Evolutionary conservation across 1,140 invertebrate species (phyloP).

Genomic region (Ylistrum balloti): DNA sequence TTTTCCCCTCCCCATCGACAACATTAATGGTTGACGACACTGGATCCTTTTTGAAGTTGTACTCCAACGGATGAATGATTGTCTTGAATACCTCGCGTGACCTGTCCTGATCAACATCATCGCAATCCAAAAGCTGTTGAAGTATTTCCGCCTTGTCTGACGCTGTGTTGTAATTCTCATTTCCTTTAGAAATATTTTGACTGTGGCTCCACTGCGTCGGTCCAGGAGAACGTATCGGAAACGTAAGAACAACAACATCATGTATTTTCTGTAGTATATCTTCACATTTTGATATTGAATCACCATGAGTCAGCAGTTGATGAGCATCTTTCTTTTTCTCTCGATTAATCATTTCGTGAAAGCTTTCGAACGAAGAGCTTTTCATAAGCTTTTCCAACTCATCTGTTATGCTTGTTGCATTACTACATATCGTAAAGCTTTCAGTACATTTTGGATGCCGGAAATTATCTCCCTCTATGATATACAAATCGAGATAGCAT

Average conservation of each 20-base stretch:
- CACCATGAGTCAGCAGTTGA: background rate
- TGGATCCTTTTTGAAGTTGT: background rate
- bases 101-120: background rate
- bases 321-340: background rate
- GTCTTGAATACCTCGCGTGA: background rate
- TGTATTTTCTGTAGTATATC: background rate
- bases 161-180: constrained; percentile 43
- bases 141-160: constrained; percentile 51
- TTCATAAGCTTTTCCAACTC: background rate
- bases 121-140: background rate
- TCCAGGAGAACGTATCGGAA: constrained; percentile 41
- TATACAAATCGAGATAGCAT: background rate
- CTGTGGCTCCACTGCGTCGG: constrained; percentile 51
- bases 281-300: background rate
- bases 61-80: background rate
- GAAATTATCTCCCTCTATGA: too few species aligned
- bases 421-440: background rate
- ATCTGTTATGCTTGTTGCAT: background rate
- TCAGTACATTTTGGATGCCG: background rate
- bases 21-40: background rate
- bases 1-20: background rate
- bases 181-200: background rate
- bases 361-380: too few species aligned
- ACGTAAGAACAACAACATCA: background rate
- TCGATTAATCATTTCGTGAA: background rate